phyloP scores from a whole-genome alignment of 1,140 invertebrate species.

The Alviniconcha marisindica region DNA sequence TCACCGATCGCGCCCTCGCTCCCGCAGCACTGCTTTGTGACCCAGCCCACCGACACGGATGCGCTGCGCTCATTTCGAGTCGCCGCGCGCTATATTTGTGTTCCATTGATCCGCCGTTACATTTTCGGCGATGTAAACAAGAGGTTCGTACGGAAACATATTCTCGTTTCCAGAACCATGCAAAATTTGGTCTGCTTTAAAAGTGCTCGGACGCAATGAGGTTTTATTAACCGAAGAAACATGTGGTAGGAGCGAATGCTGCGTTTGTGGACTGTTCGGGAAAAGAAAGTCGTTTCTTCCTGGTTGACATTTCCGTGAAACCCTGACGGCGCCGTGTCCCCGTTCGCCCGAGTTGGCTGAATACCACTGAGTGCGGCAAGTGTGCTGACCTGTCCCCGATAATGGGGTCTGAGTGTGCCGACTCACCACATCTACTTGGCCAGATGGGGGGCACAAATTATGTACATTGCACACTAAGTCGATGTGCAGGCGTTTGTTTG shows the following conservation, averaged over 20 bases:
- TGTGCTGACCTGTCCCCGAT: conserved; percentile 35
- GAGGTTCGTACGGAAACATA: conserved; percentile 22
- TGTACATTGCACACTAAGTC: neutral
- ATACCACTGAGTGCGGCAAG: conserved; percentile 36
- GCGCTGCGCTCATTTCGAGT: conserved; percentile 34
- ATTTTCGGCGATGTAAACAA: conserved; percentile 38
- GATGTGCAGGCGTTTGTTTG: neutral
- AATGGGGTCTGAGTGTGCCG: neutral
- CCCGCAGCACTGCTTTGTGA: neutral
- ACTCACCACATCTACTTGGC: neutral
- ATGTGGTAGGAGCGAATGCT: neutral
- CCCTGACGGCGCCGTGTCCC: conserved; percentile 22
- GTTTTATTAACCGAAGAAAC: neutral
- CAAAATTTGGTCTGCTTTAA: neutral
- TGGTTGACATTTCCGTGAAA: conserved; percentile 33
- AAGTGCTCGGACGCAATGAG: too few relatives aligned
- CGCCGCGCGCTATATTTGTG: conserved; percentile 37
- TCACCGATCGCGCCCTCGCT: neutral
- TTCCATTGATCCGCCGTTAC: conserved; percentile 36
- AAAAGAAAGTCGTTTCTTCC: neutral
- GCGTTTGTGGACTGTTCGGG: neutral
- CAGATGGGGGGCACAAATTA: neutral
- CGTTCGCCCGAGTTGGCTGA: conserved; percentile 16
- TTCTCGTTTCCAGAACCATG: neutral
- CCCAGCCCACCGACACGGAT: conserved; percentile 32